A percentile compares a stretch with the other conserved stretches of the same genome.
These are phyloP conservation scores for Tetranychus cinnabarinus DNA, from an alignment of 1,140 invertebrate species.

Conservation along the genomic window DNA sequence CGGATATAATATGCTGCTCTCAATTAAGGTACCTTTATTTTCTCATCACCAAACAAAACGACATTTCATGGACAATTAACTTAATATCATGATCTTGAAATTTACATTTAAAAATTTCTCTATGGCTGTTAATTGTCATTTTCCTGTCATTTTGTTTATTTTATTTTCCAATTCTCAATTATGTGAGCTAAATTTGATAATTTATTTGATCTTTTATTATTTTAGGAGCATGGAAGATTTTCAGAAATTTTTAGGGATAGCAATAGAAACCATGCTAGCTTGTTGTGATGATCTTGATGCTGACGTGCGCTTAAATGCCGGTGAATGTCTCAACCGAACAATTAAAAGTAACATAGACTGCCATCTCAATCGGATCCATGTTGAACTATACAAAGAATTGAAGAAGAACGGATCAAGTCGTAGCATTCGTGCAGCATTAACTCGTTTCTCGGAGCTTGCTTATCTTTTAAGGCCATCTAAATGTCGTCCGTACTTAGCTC, in stretches of 20 bases:
- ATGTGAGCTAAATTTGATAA: not conserved
- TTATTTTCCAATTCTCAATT: not conserved
- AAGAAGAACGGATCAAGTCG: constrained; percentile 44
- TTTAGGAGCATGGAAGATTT: constrained; percentile 29
- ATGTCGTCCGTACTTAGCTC: constrained; percentile 45
- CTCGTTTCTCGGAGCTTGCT: constrained; percentile 43
- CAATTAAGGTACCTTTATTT: constrained; percentile 21
- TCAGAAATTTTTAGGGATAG: constrained; percentile 36
- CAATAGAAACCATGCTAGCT: constrained; percentile 41
- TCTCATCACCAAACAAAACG: not conserved
- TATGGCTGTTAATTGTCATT: too few species aligned
- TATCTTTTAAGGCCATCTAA: constrained; percentile 38
- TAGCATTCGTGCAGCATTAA: constrained; percentile 41
- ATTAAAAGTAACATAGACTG: constrained; percentile 32
- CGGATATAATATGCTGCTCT: constrained; percentile 37
- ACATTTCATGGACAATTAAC: too few species aligned
- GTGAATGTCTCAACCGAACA: constrained; percentile 42
- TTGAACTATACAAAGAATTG: constrained; percentile 56
- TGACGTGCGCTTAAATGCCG: constrained; percentile 48
- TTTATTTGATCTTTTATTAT: not conserved
- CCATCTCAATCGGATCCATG: constrained; percentile 41
- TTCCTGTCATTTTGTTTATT: too few species aligned
- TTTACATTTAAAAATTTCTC: too few species aligned
- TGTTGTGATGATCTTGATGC: constrained; percentile 49
- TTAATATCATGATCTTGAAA: too few species aligned